A percentile compares a stretch with the other conserved stretches of the same genome.
phyloP scores from a whole-genome alignment of 2,888 invertebrate genomes.

The Ichneumoninae sp. region DNA sequence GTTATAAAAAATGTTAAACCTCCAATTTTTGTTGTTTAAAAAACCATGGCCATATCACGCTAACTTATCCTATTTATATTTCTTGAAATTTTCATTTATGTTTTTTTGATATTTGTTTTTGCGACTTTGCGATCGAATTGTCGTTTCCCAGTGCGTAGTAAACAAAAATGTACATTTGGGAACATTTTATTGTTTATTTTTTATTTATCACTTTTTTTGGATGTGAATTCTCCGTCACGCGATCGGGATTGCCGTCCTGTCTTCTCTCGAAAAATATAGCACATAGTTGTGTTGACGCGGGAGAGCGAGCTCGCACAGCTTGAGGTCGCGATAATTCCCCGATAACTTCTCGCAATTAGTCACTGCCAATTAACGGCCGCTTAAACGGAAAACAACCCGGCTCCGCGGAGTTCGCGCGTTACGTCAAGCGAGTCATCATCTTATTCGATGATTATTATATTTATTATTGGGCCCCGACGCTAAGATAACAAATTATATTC shows the following conservation, averaged over 20 bases:
- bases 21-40: too few relatives aligned
- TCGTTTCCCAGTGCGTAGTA: neutral
- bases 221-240: conserved; percentile 1
- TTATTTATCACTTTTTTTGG: too few relatives aligned
- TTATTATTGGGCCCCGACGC: conserved; percentile 35
- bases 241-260: conserved; percentile 30
- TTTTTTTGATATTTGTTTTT: too few relatives aligned
- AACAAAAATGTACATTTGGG: neutral
- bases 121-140: neutral
- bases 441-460: conserved; percentile 37
- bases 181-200: neutral
- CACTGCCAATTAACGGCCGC: conserved; percentile 84
- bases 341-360: conserved; percentile 83
- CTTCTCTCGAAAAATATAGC: conserved; percentile 1
- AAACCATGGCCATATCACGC: too few relatives aligned
- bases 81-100: too few relatives aligned
- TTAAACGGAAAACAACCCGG: conserved; percentile 83
- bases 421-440: conserved; percentile 56
- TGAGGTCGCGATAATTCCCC: conserved; percentile 76
- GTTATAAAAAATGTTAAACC: too few relatives aligned
- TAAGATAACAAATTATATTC: conserved; percentile 13
- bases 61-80: too few relatives aligned
- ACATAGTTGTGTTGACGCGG: conserved; percentile 60
- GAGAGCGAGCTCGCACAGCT: conserved; percentile 60
- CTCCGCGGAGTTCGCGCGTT: conserved; percentile 55